Base-by-base conservation (phyloP, 2,113 vertebrate genomes). In the Rhinolophus sinicus region DNA sequence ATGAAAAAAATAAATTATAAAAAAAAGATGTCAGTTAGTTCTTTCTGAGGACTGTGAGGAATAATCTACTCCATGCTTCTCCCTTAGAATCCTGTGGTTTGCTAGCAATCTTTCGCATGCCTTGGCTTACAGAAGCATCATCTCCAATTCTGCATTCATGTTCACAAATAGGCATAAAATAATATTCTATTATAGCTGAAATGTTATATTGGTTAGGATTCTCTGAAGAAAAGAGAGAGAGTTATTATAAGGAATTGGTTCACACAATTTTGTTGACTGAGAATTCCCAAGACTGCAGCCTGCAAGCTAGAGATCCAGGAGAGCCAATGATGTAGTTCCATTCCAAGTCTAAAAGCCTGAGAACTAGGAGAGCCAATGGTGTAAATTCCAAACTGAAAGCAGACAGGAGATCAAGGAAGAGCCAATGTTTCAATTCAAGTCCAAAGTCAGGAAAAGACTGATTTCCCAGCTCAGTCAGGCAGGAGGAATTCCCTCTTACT, bases 151-250 rank as follows among this genome's bases (percentile, higher is more conserved):
- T 65, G 19, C 56, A 33, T 88, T 70, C 54, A 84, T 33, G 14
- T 54, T 88, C 54, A 83, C 5, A 50, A 83, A 88, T 21, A 33
- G 3, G 18, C 18, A 93, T 73, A 62, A 93, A 87, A 77, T 62
- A 73, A n/a, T 96, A 56, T 54, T 33, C 40, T 82, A 52, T 92
- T 92, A 54, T 65, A 82, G 6, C 62, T 72, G 72, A 90, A 87
- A 83, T 87, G 9, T 69, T 82, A 30, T 56, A 60, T 85, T 64
- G 70, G 2, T 26, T 10, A 50, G 28, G 3, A 9, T 82, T 40
- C 47, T 73, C 54, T 40, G 72, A n/a, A 50, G 26, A 93, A 56
- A 70, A 65, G 30, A 76, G 30, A 76, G 14, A 33, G 26, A 64
- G 54, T 33, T 22, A 70, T 62, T 86, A 47, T 28, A 62, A 72